Evolutionary conservation across 2,888 invertebrate species (phyloP).

Genomic region (Pachliopta kotzebuea): DNA sequence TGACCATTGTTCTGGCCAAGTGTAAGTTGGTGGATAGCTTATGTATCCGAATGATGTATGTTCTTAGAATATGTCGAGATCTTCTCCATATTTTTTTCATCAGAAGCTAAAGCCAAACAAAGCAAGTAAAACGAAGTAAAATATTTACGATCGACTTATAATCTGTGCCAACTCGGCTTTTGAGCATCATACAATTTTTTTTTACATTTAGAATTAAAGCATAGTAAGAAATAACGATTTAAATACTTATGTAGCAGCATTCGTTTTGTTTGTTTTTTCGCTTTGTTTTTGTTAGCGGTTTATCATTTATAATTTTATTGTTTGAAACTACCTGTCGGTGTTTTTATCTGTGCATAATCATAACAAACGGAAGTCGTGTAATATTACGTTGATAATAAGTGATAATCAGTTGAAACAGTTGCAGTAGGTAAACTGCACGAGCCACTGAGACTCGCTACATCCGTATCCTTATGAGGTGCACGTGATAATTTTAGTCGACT

Average conservation of each 20-base stretch:
- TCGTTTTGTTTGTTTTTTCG: neutral
- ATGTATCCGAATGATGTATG: too few species aligned
- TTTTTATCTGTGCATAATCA: conserved; percentile 2
- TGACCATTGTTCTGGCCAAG: too few species aligned
- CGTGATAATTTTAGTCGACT: neutral
- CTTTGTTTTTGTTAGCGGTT: neutral
- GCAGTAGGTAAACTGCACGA: neutral
- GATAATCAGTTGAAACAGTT: neutral
- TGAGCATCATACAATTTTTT: too few species aligned
- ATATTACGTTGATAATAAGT: conserved; percentile 8
- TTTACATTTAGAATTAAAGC: neutral
- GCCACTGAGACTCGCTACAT: neutral
- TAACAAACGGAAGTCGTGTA: conserved; percentile 18
- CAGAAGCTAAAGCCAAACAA: too few species aligned
- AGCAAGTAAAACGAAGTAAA: too few species aligned
- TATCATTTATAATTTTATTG: conserved; percentile 1
- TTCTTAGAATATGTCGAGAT: too few species aligned
- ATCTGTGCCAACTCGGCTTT: too few species aligned
- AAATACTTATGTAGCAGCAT: neutral
- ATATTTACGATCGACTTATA: too few species aligned
- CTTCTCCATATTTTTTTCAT: too few species aligned
- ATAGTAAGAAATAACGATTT: neutral
- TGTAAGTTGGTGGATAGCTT: too few species aligned
- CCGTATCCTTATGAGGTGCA: neutral
- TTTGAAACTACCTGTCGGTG: conserved; percentile 1